phyloP scores from a whole-genome alignment of 2,113 vertebrate species.

The Rhea pennata region DNA sequence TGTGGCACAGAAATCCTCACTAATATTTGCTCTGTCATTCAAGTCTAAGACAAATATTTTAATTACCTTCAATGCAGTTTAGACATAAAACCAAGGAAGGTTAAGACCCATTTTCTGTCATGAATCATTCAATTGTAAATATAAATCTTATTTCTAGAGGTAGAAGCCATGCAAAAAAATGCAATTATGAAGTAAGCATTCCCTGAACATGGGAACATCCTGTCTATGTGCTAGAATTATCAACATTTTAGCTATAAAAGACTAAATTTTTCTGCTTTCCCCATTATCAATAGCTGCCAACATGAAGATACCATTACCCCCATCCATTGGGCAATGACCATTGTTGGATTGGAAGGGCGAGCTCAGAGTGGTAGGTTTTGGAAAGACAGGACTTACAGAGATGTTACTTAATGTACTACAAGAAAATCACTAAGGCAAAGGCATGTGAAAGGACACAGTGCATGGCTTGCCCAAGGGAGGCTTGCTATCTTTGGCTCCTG shows the following conservation, averaged over 20 bases:
- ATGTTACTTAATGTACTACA: not conserved
- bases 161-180: not conserved
- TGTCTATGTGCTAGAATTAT: not conserved
- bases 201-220: not conserved
- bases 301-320: not conserved
- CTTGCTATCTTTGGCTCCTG: not conserved
- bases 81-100: not conserved
- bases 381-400: not conserved
- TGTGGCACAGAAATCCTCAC: not conserved
- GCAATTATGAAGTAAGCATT: not conserved
- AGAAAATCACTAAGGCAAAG: not conserved
- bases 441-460: not conserved
- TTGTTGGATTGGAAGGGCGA: not conserved
- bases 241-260: not conserved
- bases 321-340: not conserved
- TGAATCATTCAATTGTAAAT: not conserved
- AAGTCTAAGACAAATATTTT: constrained; percentile 31
- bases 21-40: constrained; percentile 4
- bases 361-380: not conserved
- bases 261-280: not conserved
- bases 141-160: not conserved
- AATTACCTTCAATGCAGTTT: not conserved
- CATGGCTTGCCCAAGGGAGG: not conserved
- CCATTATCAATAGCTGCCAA: not conserved
- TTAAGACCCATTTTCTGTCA: not conserved